phyloP scores from a whole-genome alignment of 1,140 invertebrate genomes.

The Plectus sambesii region DNA sequence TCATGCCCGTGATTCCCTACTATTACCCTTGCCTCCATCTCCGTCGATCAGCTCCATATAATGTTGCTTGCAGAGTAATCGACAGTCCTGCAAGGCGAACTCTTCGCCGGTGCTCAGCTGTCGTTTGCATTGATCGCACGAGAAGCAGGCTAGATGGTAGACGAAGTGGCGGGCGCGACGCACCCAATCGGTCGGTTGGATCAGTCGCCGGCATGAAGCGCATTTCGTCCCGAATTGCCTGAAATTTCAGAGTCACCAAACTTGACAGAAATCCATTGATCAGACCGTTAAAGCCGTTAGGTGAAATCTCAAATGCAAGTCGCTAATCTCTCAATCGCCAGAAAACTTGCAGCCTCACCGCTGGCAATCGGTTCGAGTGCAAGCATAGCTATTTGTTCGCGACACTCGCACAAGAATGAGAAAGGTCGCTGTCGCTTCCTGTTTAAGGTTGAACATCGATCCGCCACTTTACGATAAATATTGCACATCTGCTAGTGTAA shows the following conservation, averaged over 20 bases:
- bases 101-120: conserved; percentile 94
- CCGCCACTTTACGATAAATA: too few relatives aligned
- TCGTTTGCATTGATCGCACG: conserved; percentile 88
- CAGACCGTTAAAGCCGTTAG: neutral
- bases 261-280: neutral
- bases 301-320: neutral
- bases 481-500: too few relatives aligned
- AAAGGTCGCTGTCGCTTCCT: too few relatives aligned
- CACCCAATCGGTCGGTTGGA: conserved; percentile 91
- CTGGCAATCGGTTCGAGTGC: neutral
- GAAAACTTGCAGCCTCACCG: conserved; percentile 3
- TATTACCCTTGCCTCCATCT: conserved; percentile 23
- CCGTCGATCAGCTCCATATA: conserved; percentile 82
- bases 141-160: conserved; percentile 95
- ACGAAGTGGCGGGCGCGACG: conserved; percentile 79
- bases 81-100: conserved; percentile 81
- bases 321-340: neutral
- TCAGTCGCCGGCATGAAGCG: conserved; percentile 78
- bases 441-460: too few relatives aligned
- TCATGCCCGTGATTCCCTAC: neutral
- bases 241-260: conserved; percentile 12
- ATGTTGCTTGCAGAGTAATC: conserved; percentile 86
- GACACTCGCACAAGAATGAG: too few relatives aligned
- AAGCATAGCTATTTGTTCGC: neutral
- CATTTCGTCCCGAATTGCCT: conserved; percentile 93